Percentiles rank a stretch among this genome's conserved stretches.
Conservation (phyloP, 2,888 invertebrate genomes). For the Drepanosiphum platanoidis region DNA sequence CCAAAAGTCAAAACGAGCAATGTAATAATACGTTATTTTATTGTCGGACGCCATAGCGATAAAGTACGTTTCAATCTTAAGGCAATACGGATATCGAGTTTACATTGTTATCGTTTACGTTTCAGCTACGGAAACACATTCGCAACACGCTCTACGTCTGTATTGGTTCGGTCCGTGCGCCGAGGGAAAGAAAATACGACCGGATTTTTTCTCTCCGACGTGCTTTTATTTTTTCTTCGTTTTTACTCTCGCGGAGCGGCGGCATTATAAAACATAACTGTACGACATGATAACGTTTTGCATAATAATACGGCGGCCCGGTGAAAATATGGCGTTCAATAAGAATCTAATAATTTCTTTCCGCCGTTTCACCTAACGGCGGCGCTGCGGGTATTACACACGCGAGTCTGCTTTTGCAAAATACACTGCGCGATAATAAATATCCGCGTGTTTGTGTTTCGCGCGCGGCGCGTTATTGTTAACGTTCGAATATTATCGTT, state of each 20-base stretch:
- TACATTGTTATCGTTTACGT: not conserved
- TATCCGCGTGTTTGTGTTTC: no score
- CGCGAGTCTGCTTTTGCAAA: not conserved
- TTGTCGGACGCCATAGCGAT: not conserved
- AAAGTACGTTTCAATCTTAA: not conserved
- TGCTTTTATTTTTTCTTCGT: no score
- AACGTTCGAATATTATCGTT: slow-evolving; percentile 13
- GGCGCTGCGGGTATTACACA: not conserved
- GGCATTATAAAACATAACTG: no score
- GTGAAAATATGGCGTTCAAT: slow-evolving; percentile 26
- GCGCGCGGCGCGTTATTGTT: not conserved
- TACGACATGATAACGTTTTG: no score
- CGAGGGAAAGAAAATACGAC: not conserved
- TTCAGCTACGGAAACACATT: not conserved
- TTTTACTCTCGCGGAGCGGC: no score
- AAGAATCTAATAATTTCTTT: slow-evolving; percentile 17
- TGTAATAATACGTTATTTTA: no score
- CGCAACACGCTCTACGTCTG: not conserved
- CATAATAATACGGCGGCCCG: not conserved
- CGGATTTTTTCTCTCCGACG: not conserved
- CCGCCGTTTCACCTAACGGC: not conserved
- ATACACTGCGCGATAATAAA: not conserved
- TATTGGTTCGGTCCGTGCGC: no score
- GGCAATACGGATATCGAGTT: no score
- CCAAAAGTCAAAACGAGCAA: no score